phyloP scores from a whole-genome alignment of 2,113 vertebrate species.

The Phodopus roborovskii region DNA sequence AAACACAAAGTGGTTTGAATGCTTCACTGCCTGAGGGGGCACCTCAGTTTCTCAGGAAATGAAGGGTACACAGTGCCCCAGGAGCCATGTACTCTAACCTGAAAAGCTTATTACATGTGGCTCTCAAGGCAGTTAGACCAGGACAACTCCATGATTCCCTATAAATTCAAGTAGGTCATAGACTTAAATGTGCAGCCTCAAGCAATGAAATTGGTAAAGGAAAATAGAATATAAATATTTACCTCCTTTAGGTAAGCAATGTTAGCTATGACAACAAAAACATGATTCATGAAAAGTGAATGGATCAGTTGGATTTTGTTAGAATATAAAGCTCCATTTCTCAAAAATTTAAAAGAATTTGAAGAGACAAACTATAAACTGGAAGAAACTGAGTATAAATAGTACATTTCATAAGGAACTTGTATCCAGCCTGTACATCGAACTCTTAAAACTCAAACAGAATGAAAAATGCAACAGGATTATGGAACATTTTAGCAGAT shows the following conservation, averaged over 20 bases:
- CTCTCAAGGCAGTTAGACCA: not conserved
- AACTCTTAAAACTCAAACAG: not conserved
- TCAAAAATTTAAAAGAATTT: not conserved
- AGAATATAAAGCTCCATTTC: not conserved
- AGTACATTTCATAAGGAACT: not conserved
- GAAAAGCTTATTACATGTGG: not conserved
- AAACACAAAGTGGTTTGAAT: not conserved
- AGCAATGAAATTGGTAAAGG: not conserved
- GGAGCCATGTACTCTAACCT: not conserved
- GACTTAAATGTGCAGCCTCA: not conserved
- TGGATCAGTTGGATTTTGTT: not conserved
- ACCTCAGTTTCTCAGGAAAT: not conserved
- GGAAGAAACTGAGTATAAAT: not conserved
- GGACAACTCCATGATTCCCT: not conserved
- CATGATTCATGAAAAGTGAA: not conserved
- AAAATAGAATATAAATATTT: not conserved
- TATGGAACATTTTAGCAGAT: not conserved
- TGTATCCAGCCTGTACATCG: not conserved
- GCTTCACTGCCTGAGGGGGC: not conserved
- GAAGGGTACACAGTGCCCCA: not conserved
- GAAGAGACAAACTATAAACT: not conserved
- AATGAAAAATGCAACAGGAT: not conserved
- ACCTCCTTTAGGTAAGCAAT: not conserved
- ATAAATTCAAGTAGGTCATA: not conserved
- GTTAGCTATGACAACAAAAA: not conserved